Evolutionary conservation across 2,797 vertebrate species (phyloP), one percentile per base, ranked within the genome.

Genomic region (Sylvilagus floridanus): DNA sequence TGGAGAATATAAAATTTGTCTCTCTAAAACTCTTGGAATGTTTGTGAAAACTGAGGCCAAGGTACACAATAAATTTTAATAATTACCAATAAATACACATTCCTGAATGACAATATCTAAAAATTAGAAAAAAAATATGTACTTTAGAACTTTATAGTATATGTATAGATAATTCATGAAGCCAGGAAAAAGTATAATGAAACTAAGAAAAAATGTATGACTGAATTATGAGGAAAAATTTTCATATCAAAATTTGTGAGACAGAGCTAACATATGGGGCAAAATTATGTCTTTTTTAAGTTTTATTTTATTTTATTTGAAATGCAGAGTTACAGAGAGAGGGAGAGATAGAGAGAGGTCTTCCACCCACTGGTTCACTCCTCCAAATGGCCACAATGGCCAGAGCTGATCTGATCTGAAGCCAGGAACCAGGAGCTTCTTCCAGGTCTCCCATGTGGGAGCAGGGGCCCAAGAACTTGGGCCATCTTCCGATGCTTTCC

Each of bases 1-100:
- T 66, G 91, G 73, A 94, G 52, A 90, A 84, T 79, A 71, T 17
- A 77, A 90, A 75, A 87, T 50, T 77, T 87, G 12, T 68, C 87
- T 90, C 42, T 72, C 47, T 68, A 57, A 84, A 90, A 81, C 26
- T 71, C 30, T 50, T 75, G 37, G 19, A 84, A 68, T 72, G 6
- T 83, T 94, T 72, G 30, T 47, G 42, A 76, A 82, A 91, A 22
- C 11, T 68, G 72, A 81, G 50, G 4, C 83, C 62, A 28, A 89
- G 47, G 7, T n/a, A 68, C 32, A 30, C 35, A 32, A 62, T 60
- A 88, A 90, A 91, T 77, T 37, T 89, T 57, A 76, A 83, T 62
- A 35, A 85, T 72, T 71, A 37, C 32, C 73, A 81, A 68, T 52
- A 89, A 85, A 62, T 16, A 84, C 10, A 73, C 63, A 42, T 21